Conservation (phyloP, 2,113 vertebrate genomes). For the Misgurnus anguillicaudatus region DNA sequence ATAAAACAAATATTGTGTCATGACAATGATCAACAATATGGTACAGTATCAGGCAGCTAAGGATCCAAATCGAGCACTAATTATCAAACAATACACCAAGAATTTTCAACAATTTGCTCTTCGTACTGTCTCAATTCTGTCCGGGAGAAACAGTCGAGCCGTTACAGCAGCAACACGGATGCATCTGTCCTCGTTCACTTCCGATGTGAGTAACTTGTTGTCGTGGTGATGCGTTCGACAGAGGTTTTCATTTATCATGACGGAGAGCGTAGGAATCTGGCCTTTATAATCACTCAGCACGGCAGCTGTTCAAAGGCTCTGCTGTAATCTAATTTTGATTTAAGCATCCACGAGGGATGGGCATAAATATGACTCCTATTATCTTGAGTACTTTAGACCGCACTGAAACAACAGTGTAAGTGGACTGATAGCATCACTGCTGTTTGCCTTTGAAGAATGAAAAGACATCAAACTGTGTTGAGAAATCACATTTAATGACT, state of each 20-base stretch:
- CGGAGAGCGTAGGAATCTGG: slow-evolving; percentile 20
- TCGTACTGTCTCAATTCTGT: no score
- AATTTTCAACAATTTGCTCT: no score
- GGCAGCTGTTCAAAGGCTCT: slow-evolving; percentile 27
- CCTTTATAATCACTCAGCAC: slow-evolving; percentile 12
- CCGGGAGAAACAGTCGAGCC: background rate
- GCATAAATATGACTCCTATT: slow-evolving; percentile 15
- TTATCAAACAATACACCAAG: no score
- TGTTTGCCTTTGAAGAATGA: background rate
- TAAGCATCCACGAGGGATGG: slow-evolving; percentile 21
- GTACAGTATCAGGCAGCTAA: background rate
- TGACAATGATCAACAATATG: background rate
- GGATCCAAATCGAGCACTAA: background rate
- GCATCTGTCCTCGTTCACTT: background rate
- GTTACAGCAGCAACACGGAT: background rate
- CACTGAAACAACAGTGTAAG: slow-evolving; percentile 19
- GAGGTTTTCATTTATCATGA: slow-evolving; percentile 17
- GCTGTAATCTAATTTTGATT: slow-evolving; percentile 35
- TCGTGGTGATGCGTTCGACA: background rate
- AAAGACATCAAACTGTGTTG: background rate
- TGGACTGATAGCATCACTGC: background rate
- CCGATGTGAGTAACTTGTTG: slow-evolving; percentile 15
- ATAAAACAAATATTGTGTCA: background rate
- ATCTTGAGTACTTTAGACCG: background rate
- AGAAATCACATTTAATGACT: background rate